phyloP scores from a whole-genome alignment of 2,113 vertebrate species.

The Lontra canadensis region DNA sequence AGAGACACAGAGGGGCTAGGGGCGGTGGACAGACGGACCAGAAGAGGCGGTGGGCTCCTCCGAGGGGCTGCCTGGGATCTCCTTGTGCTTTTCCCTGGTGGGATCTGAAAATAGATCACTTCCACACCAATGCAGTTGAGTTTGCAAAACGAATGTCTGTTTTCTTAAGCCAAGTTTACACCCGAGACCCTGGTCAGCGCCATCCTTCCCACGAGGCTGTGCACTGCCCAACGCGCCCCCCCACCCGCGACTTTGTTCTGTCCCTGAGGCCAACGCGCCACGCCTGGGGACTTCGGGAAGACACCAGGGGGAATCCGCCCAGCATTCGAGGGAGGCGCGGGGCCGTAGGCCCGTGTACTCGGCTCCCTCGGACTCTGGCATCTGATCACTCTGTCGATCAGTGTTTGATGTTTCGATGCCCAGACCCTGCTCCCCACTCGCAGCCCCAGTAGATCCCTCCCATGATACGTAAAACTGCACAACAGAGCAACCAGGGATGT shows the following conservation, averaged over 20 bases:
- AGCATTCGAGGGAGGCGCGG: not conserved
- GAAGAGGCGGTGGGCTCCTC: rapidly evolving
- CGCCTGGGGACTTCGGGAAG: not conserved
- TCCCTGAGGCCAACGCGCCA: rapidly evolving
- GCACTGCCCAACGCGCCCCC: rapidly evolving
- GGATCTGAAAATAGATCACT: not conserved
- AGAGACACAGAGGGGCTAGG: too few relatives aligned
- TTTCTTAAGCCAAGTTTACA: not conserved
- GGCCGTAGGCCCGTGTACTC: rapidly evolving
- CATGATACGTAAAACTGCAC: not conserved
- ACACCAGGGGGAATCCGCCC: not conserved
- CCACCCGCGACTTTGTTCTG: rapidly evolving
- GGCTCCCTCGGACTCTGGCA: rapidly evolving
- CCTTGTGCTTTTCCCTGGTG: not conserved
- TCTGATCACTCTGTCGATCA: rapidly evolving
- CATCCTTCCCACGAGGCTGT: rapidly evolving
- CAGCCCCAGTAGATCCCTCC: not conserved
- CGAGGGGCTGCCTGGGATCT: rapidly evolving
- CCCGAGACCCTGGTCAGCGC: rapidly evolving
- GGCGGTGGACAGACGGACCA: rapidly evolving
- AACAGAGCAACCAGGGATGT: not conserved
- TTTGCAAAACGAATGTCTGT: not conserved
- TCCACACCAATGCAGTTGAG: not conserved
- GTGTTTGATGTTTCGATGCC: not conserved
- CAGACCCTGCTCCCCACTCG: not conserved